Evolutionary conservation across 1,140 invertebrate species (phyloP), one percentile per base, ranked within the genome.

Genomic region (Micrasema longulum): DNA sequence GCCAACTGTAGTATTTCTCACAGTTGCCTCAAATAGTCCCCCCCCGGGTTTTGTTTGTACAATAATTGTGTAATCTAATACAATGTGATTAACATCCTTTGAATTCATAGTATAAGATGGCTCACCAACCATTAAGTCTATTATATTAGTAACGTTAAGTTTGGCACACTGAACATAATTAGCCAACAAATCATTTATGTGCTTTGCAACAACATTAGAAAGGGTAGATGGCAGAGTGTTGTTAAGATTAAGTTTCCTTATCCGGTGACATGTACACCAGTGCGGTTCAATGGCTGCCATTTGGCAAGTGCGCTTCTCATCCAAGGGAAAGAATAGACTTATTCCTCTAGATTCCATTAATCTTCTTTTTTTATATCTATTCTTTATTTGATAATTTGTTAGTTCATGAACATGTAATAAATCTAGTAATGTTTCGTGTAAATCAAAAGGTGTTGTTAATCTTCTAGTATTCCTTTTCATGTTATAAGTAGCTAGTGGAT

Each of bases 381-480:
- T 22, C 9, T 36, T 18, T 14, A 48, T 38, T 63, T 18, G 79
- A 11, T 81, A 76, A 69, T 85, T 76, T 68, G 72, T 80, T 55
- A 85, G 76, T 35, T 50, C 38, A 14, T 80, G 73, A n/a, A 81
- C 14, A 69, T 84, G 74, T 6, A 79, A 76, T n/a, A 85, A 77
- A 77, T 85, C 83, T 5, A 77, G 41, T 31, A 85, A 69, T 20
- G 89, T 90, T 72, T 93, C 88, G 77, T 96, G 91, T 0, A 97
- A 80, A 79, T 97, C 95, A 79, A 90, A 97, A 0, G 94, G 92
- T n/a, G 93, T 94, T 0, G 91, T 93, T 43, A 97, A 81, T n/a
- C 91, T 87, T 76, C 89, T 88, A 12, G 85, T 86, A 77, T 98
- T 98, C 7, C 79, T 77, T 57, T 83, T 83, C 11, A 98, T 78